phyloP scores from a whole-genome alignment of 2,797 vertebrate species.

The Macroramphosus scolopax region DNA sequence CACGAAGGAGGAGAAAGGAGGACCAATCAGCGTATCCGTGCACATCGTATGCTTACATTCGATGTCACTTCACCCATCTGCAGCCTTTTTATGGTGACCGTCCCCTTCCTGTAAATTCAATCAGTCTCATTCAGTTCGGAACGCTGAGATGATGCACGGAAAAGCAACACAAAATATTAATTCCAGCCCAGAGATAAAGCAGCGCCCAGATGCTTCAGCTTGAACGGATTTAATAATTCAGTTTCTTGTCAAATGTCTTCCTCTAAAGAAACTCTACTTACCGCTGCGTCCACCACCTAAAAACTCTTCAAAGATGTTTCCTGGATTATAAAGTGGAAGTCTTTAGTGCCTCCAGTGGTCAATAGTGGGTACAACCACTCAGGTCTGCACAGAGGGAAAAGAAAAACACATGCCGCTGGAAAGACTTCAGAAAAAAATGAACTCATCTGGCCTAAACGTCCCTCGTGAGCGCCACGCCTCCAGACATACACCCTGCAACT shows the following conservation, averaged over 20 bases:
- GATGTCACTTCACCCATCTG: slow-evolving; percentile 65
- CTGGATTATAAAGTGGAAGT: slow-evolving; percentile 2
- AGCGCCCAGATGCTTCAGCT: slow-evolving; percentile 44
- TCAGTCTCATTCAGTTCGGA: slow-evolving; percentile 70
- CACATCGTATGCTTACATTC: slow-evolving; percentile 61
- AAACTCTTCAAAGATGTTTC: slow-evolving; percentile 1
- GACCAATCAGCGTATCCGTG: slow-evolving; percentile 55
- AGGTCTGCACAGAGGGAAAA: no score
- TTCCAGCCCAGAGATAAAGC: slow-evolving; percentile 57
- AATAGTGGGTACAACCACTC: neutral
- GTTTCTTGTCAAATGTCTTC: slow-evolving; percentile 23
- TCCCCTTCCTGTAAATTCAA: slow-evolving; percentile 63
- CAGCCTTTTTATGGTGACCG: slow-evolving; percentile 61
- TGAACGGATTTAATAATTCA: slow-evolving; percentile 9
- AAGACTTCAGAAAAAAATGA: slow-evolving; percentile 20
- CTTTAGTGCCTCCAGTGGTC: slow-evolving; percentile 24
- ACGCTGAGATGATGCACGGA: slow-evolving; percentile 66
- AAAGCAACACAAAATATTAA: slow-evolving; percentile 61
- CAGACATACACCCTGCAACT: slow-evolving; percentile 24
- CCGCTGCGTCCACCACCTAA: no score
- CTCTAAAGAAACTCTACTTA: no score
- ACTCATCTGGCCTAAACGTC: slow-evolving; percentile 30
- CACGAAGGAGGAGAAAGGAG: slow-evolving; percentile 45
- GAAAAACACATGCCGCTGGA: slow-evolving; percentile 5
- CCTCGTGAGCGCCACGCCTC: slow-evolving; percentile 18